These are phyloP conservation scores for Drosophila sordidula DNA, from an alignment of 2,888 invertebrate species.

Conservation along the genomic window DNA sequence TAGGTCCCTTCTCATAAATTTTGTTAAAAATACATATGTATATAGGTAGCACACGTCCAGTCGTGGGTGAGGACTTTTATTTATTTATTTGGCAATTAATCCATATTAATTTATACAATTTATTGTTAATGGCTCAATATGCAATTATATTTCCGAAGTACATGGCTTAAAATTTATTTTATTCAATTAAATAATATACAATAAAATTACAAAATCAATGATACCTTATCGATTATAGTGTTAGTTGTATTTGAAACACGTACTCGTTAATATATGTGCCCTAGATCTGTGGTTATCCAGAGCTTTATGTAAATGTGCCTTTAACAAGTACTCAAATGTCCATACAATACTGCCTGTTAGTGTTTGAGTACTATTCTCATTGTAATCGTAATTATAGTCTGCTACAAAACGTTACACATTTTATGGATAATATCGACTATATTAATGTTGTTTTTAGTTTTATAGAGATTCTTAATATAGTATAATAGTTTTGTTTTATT, in stretches of 20 bases:
- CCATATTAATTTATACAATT: background rate
- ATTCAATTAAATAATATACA: background rate
- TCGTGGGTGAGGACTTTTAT: background rate
- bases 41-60: background rate
- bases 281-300: background rate
- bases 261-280: background rate
- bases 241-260: background rate
- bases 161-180: background rate
- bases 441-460: background rate
- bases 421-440: conserved; percentile 19
- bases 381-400: background rate
- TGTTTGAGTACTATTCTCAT: background rate
- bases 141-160: background rate
- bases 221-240: background rate
- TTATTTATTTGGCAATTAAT: background rate
- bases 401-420: conserved; percentile 9
- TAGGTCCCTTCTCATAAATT: conserved; percentile 7
- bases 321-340: background rate
- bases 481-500: background rate
- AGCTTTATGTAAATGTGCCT: background rate
- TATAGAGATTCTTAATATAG: too few relatives aligned
- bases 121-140: background rate
- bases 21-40: conserved; percentile 2
- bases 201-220: background rate
- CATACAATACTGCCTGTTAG: background rate